Conservation (phyloP, 2,797 vertebrate species). For the Poeciliopsis presidionis region DNA sequence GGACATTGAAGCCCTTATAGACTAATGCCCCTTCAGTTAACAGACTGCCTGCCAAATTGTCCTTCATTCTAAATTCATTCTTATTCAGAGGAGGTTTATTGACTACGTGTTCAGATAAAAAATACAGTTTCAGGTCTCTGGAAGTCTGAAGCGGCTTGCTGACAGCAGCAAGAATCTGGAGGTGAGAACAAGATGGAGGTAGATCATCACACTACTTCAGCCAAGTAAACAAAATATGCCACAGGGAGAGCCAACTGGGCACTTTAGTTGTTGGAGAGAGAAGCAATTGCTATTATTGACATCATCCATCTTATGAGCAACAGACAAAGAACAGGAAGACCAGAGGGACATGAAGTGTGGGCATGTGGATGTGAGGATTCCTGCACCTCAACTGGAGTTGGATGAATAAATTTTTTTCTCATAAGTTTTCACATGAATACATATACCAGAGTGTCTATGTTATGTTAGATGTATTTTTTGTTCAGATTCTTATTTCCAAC, state of each 20-base stretch:
- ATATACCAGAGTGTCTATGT: not conserved
- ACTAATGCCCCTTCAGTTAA: conserved; percentile 13
- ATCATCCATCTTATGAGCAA: conserved; percentile 1
- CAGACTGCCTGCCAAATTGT: conserved; percentile 24
- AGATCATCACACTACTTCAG: not conserved
- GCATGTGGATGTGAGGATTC: not conserved
- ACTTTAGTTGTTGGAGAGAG: conserved; percentile 11
- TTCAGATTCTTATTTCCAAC: not conserved
- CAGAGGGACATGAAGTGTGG: not conserved
- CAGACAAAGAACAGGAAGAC: not conserved
- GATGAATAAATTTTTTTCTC: not conserved
- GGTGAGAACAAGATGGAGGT: not conserved
- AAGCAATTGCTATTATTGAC: conserved; percentile 37
- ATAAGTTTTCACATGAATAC: not conserved
- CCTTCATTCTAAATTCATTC: conserved; percentile 31
- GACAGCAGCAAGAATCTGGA: conserved; percentile 34
- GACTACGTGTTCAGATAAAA: conserved; percentile 48
- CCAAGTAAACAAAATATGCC: conserved; percentile 20
- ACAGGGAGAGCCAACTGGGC: conserved; percentile 19
- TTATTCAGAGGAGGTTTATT: conserved; percentile 22
- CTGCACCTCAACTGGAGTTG: not conserved
- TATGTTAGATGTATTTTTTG: not conserved
- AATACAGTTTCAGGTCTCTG: conserved; percentile 42
- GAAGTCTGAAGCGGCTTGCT: conserved; percentile 15
- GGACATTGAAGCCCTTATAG: conserved; percentile 8